phyloP scores from a whole-genome alignment of 1,140 invertebrate species.

The Chironomus tepperi region DNA sequence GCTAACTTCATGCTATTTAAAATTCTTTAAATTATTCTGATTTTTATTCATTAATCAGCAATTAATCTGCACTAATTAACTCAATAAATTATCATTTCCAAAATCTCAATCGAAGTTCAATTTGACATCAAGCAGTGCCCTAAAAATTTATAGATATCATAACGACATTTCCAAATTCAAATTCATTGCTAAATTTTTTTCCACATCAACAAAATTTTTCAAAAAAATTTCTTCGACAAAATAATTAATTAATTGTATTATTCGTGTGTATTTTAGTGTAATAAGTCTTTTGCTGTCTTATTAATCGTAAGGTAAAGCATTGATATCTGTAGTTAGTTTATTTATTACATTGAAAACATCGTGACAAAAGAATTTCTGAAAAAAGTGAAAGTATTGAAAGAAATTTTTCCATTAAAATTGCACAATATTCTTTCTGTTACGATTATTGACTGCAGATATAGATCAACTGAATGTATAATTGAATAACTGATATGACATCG shows the following conservation, averaged over 20 bases:
- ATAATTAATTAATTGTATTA: background rate
- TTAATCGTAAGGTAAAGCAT: background rate
- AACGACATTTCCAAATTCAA: background rate
- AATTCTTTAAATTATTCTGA: no score
- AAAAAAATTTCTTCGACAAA: background rate
- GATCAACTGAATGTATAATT: constrained; percentile 16
- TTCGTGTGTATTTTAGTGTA: constrained; percentile 7
- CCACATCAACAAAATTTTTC: background rate
- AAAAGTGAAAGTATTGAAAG: constrained; percentile 14
- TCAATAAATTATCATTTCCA: background rate
- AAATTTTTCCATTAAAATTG: background rate
- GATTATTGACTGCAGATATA: background rate
- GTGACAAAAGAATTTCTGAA: background rate
- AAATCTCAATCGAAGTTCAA: background rate
- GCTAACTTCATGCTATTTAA: no score
- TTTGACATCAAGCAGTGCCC: background rate
- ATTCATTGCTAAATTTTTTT: background rate
- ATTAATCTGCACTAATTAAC: background rate
- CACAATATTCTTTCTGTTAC: background rate
- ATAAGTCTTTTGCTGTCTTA: background rate
- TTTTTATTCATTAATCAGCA: no score
- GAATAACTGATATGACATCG: background rate
- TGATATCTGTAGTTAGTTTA: background rate
- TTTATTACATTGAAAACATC: background rate
- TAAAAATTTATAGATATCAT: no score